Evolutionary conservation across 1,140 invertebrate species (phyloP), one percentile per base, ranked within the genome.

Genomic region (Drosophila auraria): DNA sequence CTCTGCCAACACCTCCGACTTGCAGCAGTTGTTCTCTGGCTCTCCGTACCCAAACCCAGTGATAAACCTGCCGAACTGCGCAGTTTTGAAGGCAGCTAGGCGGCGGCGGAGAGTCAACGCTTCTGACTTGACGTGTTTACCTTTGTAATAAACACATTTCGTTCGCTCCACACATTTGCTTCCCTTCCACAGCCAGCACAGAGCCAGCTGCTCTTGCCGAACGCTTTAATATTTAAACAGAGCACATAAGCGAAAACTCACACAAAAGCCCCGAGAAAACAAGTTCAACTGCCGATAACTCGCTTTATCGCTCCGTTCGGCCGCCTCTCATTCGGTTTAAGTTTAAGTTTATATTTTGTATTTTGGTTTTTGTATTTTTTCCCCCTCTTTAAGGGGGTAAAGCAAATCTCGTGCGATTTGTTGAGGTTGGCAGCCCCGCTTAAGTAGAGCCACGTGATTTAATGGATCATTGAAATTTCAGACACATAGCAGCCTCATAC

Each of bases 111-210:
- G 73, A 84, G 82, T 78, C 73, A 78, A 86, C 69, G 77, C 58
- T 87, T 86, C 60, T 42, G 54, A 40, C 49, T 80, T 66, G 80
- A 80, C 77, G 86, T 89, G 81, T 89, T 90, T 89, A 84, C 71
- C 78, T 84, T 90, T 79, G 79, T 84, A 82, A 89, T 89, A 89
- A 89, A 79, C 84, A 89, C 84, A 89, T 89, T 81, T 90, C 63
- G 78, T 47, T 89, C 63, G 74, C 59, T 25, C 33, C 63, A 30
- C 15, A 80, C 78, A 80, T 80, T 78, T 59, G 76, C 73, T 87
- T 82, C 82, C 78, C 78, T 57, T 80, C 59, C 71, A 75, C 53
- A 5, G 30, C 30, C 30, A 33, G 30, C 30, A 33, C 70, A 62
- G 53, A 59, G 68, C 73, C 65, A 69, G 59, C 73, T 53, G 58